Evolutionary conservation across 2,888 invertebrate genomes (phyloP).

Genomic region (Cheilosia variabilis): DNA sequence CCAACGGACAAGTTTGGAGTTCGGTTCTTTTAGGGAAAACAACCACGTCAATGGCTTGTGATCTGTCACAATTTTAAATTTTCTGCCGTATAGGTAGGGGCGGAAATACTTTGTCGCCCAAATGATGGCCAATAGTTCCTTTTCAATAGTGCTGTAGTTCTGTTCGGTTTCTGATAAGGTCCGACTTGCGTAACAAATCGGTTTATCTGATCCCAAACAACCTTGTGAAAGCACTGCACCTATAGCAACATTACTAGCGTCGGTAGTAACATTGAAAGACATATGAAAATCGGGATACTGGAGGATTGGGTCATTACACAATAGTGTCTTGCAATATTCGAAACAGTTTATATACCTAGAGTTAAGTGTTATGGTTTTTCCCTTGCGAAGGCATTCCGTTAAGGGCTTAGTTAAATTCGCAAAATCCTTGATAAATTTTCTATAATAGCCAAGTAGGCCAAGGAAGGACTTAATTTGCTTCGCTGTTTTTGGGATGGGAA

Average conservation of each 20-base stretch:
- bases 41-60: slow-evolving; percentile 77
- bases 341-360: slow-evolving; percentile 24
- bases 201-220: slow-evolving; percentile 46
- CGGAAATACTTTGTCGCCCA: slow-evolving; percentile 76
- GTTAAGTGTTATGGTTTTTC: slow-evolving; percentile 5
- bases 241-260: slow-evolving; percentile 60
- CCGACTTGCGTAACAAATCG: slow-evolving; percentile 77
- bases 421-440: slow-evolving; percentile 69
- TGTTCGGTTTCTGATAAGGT: slow-evolving; percentile 74
- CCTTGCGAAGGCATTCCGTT: slow-evolving; percentile 49
- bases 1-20: slow-evolving; percentile 81
- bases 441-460: slow-evolving; percentile 37
- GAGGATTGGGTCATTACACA: slow-evolving; percentile 55
- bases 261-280: slow-evolving; percentile 60
- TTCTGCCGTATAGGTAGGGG: slow-evolving; percentile 79
- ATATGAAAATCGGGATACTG: slow-evolving; percentile 51
- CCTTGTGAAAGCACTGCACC: slow-evolving; percentile 60
- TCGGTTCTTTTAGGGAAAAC: slow-evolving; percentile 79
- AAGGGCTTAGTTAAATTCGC: slow-evolving; percentile 65
- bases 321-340: slow-evolving; percentile 43
- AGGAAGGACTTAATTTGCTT: slow-evolving; percentile 71
- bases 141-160: slow-evolving; percentile 79
- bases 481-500: slow-evolving; percentile 17
- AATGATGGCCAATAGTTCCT: slow-evolving; percentile 79
- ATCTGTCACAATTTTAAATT: slow-evolving; percentile 81